These are phyloP conservation scores for Eriosoma lanigerum DNA, from an alignment of 1,140 invertebrate genomes.

Conservation along the genomic window DNA sequence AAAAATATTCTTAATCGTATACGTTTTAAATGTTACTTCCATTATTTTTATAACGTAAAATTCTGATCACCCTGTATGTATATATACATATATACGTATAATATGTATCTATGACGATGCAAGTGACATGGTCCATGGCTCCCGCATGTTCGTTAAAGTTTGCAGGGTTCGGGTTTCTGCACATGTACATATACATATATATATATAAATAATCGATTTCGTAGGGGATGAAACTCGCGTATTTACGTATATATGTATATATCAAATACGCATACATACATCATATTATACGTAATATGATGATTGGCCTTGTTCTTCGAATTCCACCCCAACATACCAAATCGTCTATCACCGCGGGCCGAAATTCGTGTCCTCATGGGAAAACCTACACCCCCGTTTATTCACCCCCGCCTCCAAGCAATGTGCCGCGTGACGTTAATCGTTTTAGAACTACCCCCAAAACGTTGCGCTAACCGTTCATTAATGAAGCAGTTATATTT, in stretches of 20 bases:
- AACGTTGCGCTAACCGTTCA: background rate
- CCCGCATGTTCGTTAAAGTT: background rate
- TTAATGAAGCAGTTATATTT: background rate
- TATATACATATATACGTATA: no score
- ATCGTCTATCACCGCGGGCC: no score
- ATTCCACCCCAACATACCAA: background rate
- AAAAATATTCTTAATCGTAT: no score
- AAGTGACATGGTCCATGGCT: no score
- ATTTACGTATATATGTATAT: no score
- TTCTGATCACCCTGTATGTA: no score
- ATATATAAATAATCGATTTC: background rate
- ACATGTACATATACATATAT: background rate
- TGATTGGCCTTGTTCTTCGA: conserved; percentile 43
- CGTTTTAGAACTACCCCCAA: conserved; percentile 44
- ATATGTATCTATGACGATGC: no score
- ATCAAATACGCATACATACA: no score
- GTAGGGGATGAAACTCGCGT: no score
- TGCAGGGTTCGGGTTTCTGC: conserved; percentile 25
- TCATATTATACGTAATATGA: background rate
- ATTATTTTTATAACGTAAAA: no score
- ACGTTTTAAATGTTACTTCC: no score
- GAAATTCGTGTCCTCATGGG: background rate
- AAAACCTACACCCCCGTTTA: background rate
- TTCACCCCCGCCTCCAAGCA: background rate
- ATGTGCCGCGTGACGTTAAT: conserved; percentile 8